Evolutionary conservation across 2,113 vertebrate genomes (phyloP).

Genomic region (Hippopotamus amphibius): DNA sequence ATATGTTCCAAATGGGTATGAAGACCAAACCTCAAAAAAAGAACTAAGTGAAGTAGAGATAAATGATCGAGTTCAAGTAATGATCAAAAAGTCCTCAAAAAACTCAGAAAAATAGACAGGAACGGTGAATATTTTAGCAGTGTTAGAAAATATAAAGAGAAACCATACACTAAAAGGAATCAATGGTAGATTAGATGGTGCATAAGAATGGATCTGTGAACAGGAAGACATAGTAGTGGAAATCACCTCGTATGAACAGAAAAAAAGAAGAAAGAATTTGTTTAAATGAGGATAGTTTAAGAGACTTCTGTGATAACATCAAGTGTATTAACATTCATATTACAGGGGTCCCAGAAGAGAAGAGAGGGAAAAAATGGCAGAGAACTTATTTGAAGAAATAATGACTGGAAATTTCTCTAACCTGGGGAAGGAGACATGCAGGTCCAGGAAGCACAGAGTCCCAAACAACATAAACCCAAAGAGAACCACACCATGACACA

Average conservation of each 20-base stretch:
- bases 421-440: not conserved
- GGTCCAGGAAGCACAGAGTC: not conserved
- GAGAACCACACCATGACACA: not conserved
- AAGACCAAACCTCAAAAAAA: not conserved
- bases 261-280: not conserved
- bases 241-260: not conserved
- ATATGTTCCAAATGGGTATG: not conserved
- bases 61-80: not conserved
- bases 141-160: not conserved
- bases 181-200: not conserved
- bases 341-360: not conserved
- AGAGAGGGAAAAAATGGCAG: not conserved
- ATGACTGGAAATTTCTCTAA: not conserved
- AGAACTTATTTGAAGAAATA: not conserved
- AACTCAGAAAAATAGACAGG: not conserved
- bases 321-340: not conserved
- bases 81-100: not conserved
- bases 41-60: not conserved
- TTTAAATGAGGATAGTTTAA: not conserved
- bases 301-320: not conserved
- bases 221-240: not conserved
- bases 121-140: not conserved
- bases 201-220: not conserved
- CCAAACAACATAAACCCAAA: not conserved
- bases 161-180: not conserved